These are phyloP conservation scores for Ashinkailepas kermadecensis DNA, from an alignment of 2,888 invertebrate genomes.

Conservation along the genomic window DNA sequence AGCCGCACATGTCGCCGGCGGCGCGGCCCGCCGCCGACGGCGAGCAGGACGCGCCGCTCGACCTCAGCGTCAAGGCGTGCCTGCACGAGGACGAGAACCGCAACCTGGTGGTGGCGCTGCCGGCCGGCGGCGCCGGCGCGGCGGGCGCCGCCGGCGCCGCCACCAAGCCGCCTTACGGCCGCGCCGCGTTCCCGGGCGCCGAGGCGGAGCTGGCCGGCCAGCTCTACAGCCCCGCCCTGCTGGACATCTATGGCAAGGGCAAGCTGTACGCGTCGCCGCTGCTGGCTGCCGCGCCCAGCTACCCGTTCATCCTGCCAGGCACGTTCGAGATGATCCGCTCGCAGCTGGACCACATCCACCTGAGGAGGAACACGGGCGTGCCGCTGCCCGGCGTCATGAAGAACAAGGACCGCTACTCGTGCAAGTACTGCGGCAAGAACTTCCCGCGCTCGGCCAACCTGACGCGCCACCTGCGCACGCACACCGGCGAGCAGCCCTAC, in stretches of 20 bases:
- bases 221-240: not conserved
- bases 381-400: constrained; percentile 15
- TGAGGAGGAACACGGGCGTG: not conserved
- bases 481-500: constrained; percentile 98
- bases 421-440: constrained; percentile 93
- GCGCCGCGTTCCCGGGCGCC: not conserved
- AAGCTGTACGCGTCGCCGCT: constrained; percentile 12
- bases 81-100: constrained; percentile 15
- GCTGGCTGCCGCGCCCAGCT: not conserved
- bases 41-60: constrained; percentile 40
- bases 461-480: constrained; percentile 91
- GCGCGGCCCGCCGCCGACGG: constrained; percentile 40
- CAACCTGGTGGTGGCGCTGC: not conserved
- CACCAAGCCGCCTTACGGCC: not conserved
- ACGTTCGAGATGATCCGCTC: constrained; percentile 22
- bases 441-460: constrained; percentile 98
- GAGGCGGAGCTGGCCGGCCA: not conserved
- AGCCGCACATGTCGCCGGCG: constrained; percentile 39
- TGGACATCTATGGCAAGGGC: constrained; percentile 5
- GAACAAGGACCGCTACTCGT: constrained; percentile 54
- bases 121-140: not conserved
- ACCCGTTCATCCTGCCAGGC: constrained; percentile 10
- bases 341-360: constrained; percentile 20
- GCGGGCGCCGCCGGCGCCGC: not conserved
- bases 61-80: not conserved